These are phyloP conservation scores for Xenotilapia longispinis DNA, from an alignment of 2,113 vertebrate species.

Conservation along the genomic window DNA sequence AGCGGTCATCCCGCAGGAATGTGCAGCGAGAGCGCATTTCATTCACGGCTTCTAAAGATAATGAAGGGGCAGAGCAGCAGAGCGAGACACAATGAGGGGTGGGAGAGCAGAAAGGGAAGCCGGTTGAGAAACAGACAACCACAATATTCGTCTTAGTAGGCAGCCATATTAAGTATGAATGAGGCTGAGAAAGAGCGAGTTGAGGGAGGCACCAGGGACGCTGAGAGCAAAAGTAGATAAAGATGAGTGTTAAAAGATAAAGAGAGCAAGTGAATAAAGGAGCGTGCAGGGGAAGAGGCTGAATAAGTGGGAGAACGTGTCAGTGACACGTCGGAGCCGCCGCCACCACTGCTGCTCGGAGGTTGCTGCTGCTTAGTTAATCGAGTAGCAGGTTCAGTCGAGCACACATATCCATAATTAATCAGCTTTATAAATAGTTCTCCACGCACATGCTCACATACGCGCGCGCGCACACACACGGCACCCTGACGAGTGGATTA, in stretches of 20 bases:
- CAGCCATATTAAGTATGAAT: conserved; percentile 50
- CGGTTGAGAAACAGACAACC: conserved; percentile 18
- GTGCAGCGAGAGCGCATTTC: conserved; percentile 56
- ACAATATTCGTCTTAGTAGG: conserved; percentile 38
- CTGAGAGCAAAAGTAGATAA: conserved; percentile 20
- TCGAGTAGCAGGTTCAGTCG: conserved; percentile 42
- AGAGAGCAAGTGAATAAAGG: neutral
- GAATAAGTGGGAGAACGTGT: conserved; percentile 23
- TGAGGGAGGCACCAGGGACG: conserved; percentile 3
- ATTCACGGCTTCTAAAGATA: conserved; percentile 59
- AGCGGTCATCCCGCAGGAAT: conserved; percentile 60
- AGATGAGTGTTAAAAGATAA: conserved; percentile 21
- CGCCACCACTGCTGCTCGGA: neutral
- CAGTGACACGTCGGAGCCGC: conserved; percentile 2
- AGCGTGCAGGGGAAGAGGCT: neutral
- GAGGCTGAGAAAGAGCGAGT: conserved; percentile 17
- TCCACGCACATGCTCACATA: neutral
- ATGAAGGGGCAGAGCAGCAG: conserved; percentile 48
- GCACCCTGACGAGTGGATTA: neutral
- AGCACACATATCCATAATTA: conserved; percentile 59
- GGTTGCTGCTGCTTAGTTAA: conserved; percentile 31
- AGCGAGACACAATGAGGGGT: conserved; percentile 52
- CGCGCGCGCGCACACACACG: neutral
- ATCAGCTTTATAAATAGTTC: conserved; percentile 57
- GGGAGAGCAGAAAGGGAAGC: conserved; percentile 21